A percentile compares a stretch with the other conserved stretches of the same genome.
phyloP scores from a whole-genome alignment of 2,888 invertebrate genomes.

The Macrophya alboannulata region DNA sequence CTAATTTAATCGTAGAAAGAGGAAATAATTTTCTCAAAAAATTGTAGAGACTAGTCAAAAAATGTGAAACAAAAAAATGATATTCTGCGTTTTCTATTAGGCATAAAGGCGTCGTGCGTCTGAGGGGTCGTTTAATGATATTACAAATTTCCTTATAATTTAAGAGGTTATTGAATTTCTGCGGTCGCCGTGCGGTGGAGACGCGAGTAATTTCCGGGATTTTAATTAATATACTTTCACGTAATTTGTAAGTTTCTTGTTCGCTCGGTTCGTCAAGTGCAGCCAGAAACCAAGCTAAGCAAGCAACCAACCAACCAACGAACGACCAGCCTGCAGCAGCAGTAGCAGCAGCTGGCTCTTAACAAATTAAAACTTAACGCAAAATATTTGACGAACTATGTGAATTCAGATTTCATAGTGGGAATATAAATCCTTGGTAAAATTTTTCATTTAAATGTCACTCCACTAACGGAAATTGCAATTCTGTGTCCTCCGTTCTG shows the following conservation, averaged over 20 bases:
- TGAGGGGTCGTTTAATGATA: background rate
- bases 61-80: background rate
- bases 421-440: constrained; percentile 30
- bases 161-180: background rate
- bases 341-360: background rate
- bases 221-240: constrained; percentile 21
- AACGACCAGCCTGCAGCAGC: background rate
- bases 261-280: constrained; percentile 5
- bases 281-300: background rate
- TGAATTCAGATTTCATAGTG: constrained; percentile 10
- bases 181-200: background rate
- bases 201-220: constrained; percentile 19
- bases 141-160: constrained; percentile 13
- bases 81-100: background rate
- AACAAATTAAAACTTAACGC: background rate
- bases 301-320: background rate
- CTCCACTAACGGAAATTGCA: constrained; percentile 46
- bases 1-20: background rate
- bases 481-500: constrained; percentile 43
- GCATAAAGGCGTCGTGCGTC: background rate
- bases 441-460: constrained; percentile 40
- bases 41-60: background rate
- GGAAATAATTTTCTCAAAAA: background rate
- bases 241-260: constrained; percentile 6
- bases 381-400: background rate